A percentile compares a stretch with the other conserved stretches of the same genome.
phyloP scores from a whole-genome alignment of 2,113 vertebrate species.

The Dunckerocampus dactyliophorus region DNA sequence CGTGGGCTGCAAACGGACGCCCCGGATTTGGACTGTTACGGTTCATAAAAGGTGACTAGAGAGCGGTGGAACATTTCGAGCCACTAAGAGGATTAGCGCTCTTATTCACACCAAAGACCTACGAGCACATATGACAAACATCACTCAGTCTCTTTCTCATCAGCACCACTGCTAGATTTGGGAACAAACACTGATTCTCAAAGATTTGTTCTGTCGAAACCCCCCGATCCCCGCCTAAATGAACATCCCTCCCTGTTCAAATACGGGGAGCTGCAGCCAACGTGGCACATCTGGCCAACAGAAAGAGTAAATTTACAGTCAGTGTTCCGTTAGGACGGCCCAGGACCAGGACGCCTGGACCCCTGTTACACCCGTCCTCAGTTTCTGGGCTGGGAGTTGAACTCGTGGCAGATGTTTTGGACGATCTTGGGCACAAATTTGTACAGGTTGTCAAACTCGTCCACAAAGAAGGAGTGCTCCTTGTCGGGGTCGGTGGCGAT shows the following conservation, averaged over 20 bases:
- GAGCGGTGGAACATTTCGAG: not conserved
- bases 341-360: not conserved
- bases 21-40: not conserved
- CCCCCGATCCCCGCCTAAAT: slow-evolving; percentile 18
- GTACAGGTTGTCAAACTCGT: slow-evolving; percentile 94
- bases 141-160: not conserved
- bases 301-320: slow-evolving; percentile 42
- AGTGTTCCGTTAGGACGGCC: slow-evolving; percentile 21
- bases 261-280: slow-evolving; percentile 33
- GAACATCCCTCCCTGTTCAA: slow-evolving; percentile 23
- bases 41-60: not conserved
- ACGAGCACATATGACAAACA: not conserved
- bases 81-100: not conserved
- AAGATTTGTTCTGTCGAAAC: slow-evolving; percentile 15
- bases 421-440: slow-evolving; percentile 84
- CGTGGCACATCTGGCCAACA: slow-evolving; percentile 37
- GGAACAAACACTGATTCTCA: slow-evolving; percentile 17
- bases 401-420: slow-evolving; percentile 95
- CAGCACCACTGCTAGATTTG: slow-evolving; percentile 15
- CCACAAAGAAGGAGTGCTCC: slow-evolving; percentile 95
- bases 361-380: slow-evolving; percentile 57
- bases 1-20: no score
- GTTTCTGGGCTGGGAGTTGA: slow-evolving; percentile 95
- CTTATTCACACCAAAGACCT: no score
- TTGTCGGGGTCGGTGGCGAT: slow-evolving; percentile 90